Evolutionary conservation across 1,140 invertebrate genomes (phyloP).

Genomic region (Meloidogyne hapla): DNA sequence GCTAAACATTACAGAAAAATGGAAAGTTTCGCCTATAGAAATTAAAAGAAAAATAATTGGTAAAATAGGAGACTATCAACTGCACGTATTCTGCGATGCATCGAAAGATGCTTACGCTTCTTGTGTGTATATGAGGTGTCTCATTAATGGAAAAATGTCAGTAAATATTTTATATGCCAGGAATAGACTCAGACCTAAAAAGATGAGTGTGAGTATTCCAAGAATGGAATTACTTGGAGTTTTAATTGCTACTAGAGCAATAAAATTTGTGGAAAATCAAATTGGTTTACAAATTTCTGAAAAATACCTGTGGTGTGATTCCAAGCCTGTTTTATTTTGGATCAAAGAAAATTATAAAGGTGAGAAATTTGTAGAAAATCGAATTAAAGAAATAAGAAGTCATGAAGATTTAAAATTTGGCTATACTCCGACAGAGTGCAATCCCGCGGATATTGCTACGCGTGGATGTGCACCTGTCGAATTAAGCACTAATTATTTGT

Average conservation of each 20-base stretch:
- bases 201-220: background rate
- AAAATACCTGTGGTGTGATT: constrained; percentile 12
- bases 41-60: constrained; percentile 7
- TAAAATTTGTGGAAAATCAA: background rate
- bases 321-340: constrained; percentile 13
- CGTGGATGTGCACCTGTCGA: constrained; percentile 26
- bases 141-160: background rate
- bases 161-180: background rate
- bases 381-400: constrained; percentile 15
- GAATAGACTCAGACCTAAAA: background rate
- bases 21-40: background rate
- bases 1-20: no score
- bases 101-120: constrained; percentile 8
- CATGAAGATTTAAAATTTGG: background rate
- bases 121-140: background rate
- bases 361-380: constrained; percentile 21
- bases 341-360: background rate
- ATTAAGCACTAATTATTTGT: background rate
- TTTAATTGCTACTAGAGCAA: constrained; percentile 9
- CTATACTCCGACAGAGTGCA: background rate
- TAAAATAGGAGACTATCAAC: background rate
- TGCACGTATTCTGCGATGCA: constrained; percentile 5
- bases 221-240: constrained; percentile 7
- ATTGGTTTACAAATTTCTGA: background rate
- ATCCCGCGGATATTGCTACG: constrained; percentile 32